Evolutionary conservation across 1,140 invertebrate genomes (phyloP).

Genomic region (Anoplolepis gracilipes): DNA sequence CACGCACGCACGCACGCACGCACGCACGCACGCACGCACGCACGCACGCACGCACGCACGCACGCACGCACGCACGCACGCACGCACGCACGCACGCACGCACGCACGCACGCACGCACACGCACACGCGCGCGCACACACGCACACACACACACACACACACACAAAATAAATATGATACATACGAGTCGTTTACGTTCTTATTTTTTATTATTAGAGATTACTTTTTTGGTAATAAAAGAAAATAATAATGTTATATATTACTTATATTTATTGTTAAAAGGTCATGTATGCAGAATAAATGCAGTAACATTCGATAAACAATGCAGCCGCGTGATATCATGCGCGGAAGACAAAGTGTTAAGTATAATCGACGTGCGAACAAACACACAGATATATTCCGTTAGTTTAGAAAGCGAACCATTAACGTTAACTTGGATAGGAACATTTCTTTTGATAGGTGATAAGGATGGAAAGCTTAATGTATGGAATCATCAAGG

Average conservation of each 20-base stretch:
- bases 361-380: conserved; percentile 83
- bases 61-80: no score
- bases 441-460: conserved; percentile 79
- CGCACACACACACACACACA: no score
- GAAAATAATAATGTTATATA: conserved; percentile 14
- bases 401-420: conserved; percentile 77
- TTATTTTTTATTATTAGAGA: background rate
- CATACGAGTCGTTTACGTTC: no score
- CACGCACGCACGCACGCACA: no score
- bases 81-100: no score
- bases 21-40: no score
- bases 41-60: no score
- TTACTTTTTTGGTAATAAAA: conserved; percentile 9
- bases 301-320: conserved; percentile 80
- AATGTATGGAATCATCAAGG: conserved; percentile 80
- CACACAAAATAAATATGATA: no score
- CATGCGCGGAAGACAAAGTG: conserved; percentile 81
- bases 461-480: conserved; percentile 80
- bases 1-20: no score
- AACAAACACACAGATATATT: conserved; percentile 82
- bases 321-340: conserved; percentile 82
- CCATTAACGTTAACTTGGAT: conserved; percentile 80
- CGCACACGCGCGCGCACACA: no score
- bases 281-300: conserved; percentile 79
- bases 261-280: conserved; percentile 32